Evolutionary conservation across 2,113 vertebrate species (phyloP).

Genomic region (Prolemur simus): DNA sequence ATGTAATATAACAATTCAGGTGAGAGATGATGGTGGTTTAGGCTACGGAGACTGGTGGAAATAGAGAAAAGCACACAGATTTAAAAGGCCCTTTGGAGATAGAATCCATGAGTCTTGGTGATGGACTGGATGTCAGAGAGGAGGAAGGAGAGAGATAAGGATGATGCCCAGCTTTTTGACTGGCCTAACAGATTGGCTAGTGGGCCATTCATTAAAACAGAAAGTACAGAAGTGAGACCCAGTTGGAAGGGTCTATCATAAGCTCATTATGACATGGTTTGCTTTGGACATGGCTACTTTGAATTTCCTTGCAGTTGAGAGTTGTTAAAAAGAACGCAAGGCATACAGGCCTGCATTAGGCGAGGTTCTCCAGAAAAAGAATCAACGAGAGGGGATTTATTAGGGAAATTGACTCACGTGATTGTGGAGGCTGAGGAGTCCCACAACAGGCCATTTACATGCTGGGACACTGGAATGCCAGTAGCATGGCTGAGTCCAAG

Average conservation of each 20-base stretch:
- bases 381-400: neutral
- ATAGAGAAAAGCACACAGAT: neutral
- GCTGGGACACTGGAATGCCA: neutral
- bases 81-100: neutral
- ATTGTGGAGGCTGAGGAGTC: neutral
- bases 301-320: neutral
- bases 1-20: rapidly evolving
- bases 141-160: neutral
- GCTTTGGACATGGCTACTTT: neutral
- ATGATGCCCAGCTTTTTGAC: neutral
- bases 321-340: neutral
- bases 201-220: neutral
- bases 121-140: neutral
- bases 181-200: neutral
- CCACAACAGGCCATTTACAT: neutral
- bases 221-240: neutral
- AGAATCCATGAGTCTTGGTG: neutral
- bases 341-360: neutral
- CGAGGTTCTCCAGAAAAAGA: neutral
- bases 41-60: neutral
- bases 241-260: neutral
- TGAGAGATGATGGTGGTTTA: neutral
- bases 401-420: neutral
- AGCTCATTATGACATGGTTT: neutral
- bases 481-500: neutral